Evolutionary conservation across 2,113 vertebrate genomes (phyloP).

Genomic region (Mungos mungo): DNA sequence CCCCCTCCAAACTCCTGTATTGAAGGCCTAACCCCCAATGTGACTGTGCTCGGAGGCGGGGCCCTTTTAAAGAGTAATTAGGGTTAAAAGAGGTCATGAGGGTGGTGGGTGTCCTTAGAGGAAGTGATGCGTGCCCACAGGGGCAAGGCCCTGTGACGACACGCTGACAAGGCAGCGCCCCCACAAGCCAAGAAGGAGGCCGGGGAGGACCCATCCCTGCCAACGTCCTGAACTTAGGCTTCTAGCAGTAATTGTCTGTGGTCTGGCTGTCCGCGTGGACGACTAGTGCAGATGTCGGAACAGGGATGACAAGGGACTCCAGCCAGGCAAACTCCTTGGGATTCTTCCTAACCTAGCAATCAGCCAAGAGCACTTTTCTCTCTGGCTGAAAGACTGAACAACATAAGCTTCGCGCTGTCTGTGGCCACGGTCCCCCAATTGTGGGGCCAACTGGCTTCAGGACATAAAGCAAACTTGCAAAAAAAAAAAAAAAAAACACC

Average conservation of each 20-base stretch:
- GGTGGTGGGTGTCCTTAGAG: too few species aligned
- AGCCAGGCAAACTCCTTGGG: neutral
- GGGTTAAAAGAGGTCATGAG: neutral
- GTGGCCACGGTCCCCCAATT: neutral
- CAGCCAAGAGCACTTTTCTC: neutral
- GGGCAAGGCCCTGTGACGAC: neutral
- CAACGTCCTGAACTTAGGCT: neutral
- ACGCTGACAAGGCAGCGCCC: neutral
- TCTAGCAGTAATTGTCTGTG: neutral
- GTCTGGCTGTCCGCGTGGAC: rapidly evolving
- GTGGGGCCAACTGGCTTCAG: neutral
- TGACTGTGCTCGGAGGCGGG: neutral
- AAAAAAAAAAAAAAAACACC: neutral
- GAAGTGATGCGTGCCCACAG: neutral
- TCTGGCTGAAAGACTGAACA: neutral
- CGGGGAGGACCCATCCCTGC: neutral
- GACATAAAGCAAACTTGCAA: neutral
- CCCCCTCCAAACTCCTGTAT: neutral
- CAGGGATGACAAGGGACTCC: rapidly evolving
- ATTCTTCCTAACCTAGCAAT: rapidly evolving
- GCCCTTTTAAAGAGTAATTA: neutral
- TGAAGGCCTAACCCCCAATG: too few species aligned
- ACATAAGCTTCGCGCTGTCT: neutral
- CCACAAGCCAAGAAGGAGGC: neutral
- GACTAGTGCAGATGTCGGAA: rapidly evolving